Base-by-base conservation (phyloP, 1,140 invertebrate genomes). In the Goniozus legneri region DNA sequence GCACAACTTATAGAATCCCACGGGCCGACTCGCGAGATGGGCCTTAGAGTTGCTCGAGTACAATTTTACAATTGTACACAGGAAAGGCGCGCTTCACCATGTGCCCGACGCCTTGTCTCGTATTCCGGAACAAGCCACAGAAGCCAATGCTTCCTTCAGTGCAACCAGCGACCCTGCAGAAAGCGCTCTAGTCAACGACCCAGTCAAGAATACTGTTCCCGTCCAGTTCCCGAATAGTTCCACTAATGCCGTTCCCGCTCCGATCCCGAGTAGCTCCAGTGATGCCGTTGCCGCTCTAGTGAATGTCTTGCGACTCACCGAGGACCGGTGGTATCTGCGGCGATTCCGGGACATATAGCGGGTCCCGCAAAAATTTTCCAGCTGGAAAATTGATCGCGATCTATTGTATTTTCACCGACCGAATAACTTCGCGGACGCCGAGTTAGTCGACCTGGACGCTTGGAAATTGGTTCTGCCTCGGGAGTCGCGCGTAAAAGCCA, bases 1-100 rank as follows among this genome's bases (percentile, higher is more conserved):
- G 10, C 30, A 42, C 2, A 42, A 42, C 3, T 0, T 42, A 3
- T 3, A n/a, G 1, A 42, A 42, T 12, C 38, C 30, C 2, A 32
- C 40, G 6, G 40, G 40, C 7, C 27, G 40, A 12, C 13, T 67
- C 6, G 58, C 64, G 3, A 15, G 64, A 31, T 66, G 64, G 64
- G 54, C 54, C 7, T 35, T 62, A 2, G 20, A 41, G 13, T 10
- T 48, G 8, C 13, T 20, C 6, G 15, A 24, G 13, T 41, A 27
- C n/a, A 14, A 48, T 12, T 48, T 32, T 3, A 20, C 21, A n/a
- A 41, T 53, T 10, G 4, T 10, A 3, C 37, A 52, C 27, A 30
- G 24, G n/a, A 56, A 44, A 22, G 47, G 47, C 3, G 30, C 40
- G 0, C 3, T 42, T 1, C 27, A 32, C 10, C 39, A 41, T 18